Evolutionary conservation across 92 coral and sea anemone species (phyloP).

Genomic region (Paragorgia papillata): DNA sequence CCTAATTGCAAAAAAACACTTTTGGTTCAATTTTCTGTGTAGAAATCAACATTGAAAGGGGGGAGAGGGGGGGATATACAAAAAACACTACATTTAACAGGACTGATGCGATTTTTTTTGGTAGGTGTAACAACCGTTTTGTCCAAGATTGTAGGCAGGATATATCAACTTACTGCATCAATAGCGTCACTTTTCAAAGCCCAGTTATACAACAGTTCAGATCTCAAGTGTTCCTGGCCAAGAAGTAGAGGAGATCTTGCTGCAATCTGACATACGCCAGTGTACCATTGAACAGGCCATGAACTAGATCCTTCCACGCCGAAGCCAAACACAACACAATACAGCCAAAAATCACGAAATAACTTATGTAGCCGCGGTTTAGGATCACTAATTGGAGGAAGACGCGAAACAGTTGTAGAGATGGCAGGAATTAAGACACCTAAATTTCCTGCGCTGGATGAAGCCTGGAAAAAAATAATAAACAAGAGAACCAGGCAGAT

Average conservation of each 20-base stretch:
- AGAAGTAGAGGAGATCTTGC: constrained; percentile 88
- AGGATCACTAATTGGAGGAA: constrained; percentile 92
- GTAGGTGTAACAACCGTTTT: too few species aligned
- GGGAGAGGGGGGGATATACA: too few species aligned
- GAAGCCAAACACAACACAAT: constrained; percentile 97
- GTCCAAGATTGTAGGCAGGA: too few species aligned
- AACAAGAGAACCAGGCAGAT: too few species aligned
- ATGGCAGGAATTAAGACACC: constrained; percentile 95
- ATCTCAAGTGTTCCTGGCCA: constrained; percentile 86
- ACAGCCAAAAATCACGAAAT: constrained; percentile 95
- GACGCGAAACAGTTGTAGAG: constrained; percentile 75
- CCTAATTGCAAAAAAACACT: too few species aligned
- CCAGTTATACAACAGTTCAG: constrained; percentile 93
- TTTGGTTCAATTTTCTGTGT: too few species aligned
- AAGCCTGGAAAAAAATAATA: constrained; percentile 71
- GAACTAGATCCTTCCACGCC: constrained; percentile 87
- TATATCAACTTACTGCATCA: constrained; percentile 74
- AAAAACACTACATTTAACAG: too few species aligned
- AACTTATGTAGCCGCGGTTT: constrained; percentile 89
- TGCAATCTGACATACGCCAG: constrained; percentile 88
- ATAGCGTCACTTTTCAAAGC: constrained; percentile 90
- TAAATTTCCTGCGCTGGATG: constrained; percentile 98
- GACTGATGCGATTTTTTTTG: too few species aligned
- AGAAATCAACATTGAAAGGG: too few species aligned
- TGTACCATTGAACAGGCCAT: constrained; percentile 95